Evolutionary conservation across 2,797 vertebrate genomes (phyloP).

Genomic region (Takifugu rubripes): DNA sequence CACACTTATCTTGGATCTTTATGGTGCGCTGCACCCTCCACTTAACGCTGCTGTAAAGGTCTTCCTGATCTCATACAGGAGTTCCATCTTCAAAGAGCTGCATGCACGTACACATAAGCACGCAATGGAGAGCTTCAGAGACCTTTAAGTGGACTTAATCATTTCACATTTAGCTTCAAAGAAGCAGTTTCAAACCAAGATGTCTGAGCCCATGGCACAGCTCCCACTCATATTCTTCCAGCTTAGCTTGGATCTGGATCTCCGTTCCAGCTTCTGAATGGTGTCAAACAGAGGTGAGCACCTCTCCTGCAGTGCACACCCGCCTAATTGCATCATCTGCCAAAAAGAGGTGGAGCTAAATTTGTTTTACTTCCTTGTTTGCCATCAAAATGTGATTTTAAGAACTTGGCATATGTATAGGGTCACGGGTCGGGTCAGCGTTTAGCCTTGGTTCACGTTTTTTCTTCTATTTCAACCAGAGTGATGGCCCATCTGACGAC

Average conservation of each 20-base stretch:
- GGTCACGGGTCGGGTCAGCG: conserved; percentile 19
- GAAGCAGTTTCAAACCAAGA: conserved; percentile 63
- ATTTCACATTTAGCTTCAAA: conserved; percentile 73
- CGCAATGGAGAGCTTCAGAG: conserved; percentile 33
- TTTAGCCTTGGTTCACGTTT: conserved; percentile 47
- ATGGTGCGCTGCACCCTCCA: conserved; percentile 78
- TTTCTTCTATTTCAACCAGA: conserved; percentile 15
- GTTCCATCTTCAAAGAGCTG: conserved; percentile 65
- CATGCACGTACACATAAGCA: conserved; percentile 35
- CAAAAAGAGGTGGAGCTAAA: too few relatives aligned
- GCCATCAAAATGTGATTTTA: conserved; percentile 1
- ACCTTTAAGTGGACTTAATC: conserved; percentile 65
- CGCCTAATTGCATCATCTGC: too few relatives aligned
- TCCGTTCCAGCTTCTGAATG: conserved; percentile 7
- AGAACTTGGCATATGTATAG: neutral
- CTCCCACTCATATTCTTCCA: conserved; percentile 35
- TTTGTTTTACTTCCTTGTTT: neutral
- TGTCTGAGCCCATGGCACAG: conserved; percentile 51
- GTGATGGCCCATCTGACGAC: conserved; percentile 31
- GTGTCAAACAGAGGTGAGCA: neutral
- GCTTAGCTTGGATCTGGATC: conserved; percentile 38
- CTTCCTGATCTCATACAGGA: conserved; percentile 63
- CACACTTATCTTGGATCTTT: conserved; percentile 77
- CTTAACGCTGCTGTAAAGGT: conserved; percentile 77
- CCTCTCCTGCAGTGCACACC: too few relatives aligned